Base-by-base conservation (phyloP, 2,797 vertebrate genomes). In the Sebastes diaconus region DNA sequence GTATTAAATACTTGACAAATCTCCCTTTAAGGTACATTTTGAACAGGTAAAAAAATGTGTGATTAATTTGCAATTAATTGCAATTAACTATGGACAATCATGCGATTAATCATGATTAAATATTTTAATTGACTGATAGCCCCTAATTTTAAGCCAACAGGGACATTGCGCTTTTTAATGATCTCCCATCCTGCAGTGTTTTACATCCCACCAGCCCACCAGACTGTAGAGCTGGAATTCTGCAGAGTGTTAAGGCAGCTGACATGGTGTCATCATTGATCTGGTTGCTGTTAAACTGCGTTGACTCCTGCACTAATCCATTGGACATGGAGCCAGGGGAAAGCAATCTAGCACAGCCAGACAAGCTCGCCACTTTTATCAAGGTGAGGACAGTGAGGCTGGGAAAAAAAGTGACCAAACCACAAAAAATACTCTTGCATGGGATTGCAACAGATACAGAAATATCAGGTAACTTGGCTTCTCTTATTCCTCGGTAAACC, bases 291-390 rank as follows among this genome's bases (percentile, higher is more conserved):
- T 89, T 91, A 90, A 93, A 80, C 88, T 79, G 89, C 80, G 22
- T 52, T 91, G 91, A 90, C 93, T 93, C 90, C 92, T 90, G 88
- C 82, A 78, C 84, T 30, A 94, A 94, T 93, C 92, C 94, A 93
- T 94, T 91, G 87, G 94, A 90, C 93, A 92, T 8, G 85, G 87
- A 88, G 85, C 73, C 84, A 8, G 57, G 59, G 79, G 39, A 88
- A 88, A 80, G 92, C 86, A 92, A 92, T 93, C 88, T 86, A 66
- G 70, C 77, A 54, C n/a, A 9, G 82, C 69, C 84, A 83, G 84
- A 84, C 84, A 22, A 87, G 81, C 83, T 22, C 64, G 57, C 74
- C 29, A 72, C 68, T 75, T 91, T 75, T 72, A 46, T 65, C 32
- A 77, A 82, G 79, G 86, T 83, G 87, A 87, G 54, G 67, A 70